Evolutionary conservation across 1,140 invertebrate species (phyloP).

Genomic region (Druon quercuslanigerum): DNA sequence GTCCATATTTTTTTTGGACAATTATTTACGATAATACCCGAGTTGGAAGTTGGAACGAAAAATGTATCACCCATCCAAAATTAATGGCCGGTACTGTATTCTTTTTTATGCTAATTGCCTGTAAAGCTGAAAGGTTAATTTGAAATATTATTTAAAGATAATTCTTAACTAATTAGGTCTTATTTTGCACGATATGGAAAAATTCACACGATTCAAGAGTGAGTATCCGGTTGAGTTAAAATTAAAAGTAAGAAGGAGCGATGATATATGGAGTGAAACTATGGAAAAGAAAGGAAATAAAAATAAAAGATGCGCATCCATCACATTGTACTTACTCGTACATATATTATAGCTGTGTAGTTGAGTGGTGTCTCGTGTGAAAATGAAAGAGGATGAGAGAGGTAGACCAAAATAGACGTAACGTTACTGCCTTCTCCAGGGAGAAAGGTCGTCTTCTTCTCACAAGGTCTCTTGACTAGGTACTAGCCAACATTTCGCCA

Average conservation of each 20-base stretch:
- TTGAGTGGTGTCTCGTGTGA: neutral
- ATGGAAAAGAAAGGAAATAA: neutral
- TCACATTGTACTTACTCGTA: neutral
- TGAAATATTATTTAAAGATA: neutral
- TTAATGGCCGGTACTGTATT: no score
- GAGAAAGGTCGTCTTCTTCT: slow-evolving; percentile 8
- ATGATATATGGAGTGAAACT: neutral
- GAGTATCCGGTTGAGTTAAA: no score
- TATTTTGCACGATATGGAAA: slow-evolving; percentile 4
- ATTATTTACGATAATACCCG: no score
- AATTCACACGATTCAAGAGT: neutral
- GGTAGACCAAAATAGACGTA: neutral
- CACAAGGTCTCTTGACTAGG: neutral
- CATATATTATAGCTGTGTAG: neutral
- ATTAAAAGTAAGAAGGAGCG: neutral
- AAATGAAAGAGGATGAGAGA: neutral
- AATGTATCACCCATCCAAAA: no score
- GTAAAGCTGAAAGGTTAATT: no score
- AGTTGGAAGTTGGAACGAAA: no score
- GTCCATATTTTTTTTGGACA: no score
- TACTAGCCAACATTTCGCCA: neutral
- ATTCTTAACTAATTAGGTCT: neutral
- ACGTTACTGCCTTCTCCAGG: slow-evolving; percentile 12
- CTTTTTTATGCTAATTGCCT: no score
- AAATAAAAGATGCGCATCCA: neutral